Base-by-base conservation (phyloP, 2,113 vertebrate species). In the Hydrolagus affinis region DNA sequence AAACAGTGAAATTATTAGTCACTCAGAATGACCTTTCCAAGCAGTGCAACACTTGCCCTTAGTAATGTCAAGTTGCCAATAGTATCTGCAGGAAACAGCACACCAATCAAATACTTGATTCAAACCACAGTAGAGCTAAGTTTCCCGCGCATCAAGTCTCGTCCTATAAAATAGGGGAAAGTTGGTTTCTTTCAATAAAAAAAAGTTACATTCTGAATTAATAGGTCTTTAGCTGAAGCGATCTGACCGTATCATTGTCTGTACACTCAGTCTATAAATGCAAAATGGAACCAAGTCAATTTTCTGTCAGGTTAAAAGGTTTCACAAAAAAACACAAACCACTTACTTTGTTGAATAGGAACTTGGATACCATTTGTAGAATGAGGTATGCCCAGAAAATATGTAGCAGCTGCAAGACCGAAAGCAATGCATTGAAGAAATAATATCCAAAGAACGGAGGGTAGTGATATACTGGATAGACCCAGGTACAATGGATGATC, bases 331-430 rank as follows among this genome's bases (percentile, higher is more conserved):
- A 57, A 30, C n/a, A 71, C 11, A 15, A 32, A 76, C 59, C 3
- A 89, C 96, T 96, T 92, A 99, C 98, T 86, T 91, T 94, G 74
- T 89, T 88, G 87, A 91, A 96, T 76, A 99, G 32, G 23, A 96
- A 96, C 86, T 94, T 96, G 86, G 88, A 93, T 90, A 99, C 87
- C 94, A 98, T 97, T 88, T 92, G 88, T 72, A 96, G 88, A 86
- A 99, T 95, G 75, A 96, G 93, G 85, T 95, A 97, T 2, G 94
- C 94, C 98, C 98, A 99, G 90, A 98, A 99, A 2, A 97, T 74
- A 86, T 98, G 96, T 57, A 99, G 94, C 75, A 91, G 88, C 87
- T 96, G 95, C 0, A 99, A 93, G 30, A 92, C 21, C 87, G 97
- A 78, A 30, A 99, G 92, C 89, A 94, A 92, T 30, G 91, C 89